These are phyloP conservation scores for Caenorhabditis wallacei DNA, from an alignment of 2,888 invertebrate species.

Conservation along the genomic window DNA sequence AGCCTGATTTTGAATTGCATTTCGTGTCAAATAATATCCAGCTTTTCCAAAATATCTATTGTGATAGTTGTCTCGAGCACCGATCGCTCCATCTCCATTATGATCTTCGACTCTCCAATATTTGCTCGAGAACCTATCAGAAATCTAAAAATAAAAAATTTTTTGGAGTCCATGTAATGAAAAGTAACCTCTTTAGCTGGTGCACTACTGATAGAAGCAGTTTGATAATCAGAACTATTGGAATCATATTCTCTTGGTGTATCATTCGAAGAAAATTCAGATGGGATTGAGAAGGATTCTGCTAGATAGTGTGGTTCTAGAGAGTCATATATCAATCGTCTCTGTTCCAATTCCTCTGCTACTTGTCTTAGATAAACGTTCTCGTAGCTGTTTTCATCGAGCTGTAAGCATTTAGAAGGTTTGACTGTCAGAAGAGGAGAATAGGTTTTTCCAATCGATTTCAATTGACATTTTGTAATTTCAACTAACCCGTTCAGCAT, in stretches of 20 bases:
- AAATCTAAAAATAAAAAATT: conserved; percentile 11
- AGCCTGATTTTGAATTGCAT: conserved; percentile 29
- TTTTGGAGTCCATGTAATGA: too few species aligned
- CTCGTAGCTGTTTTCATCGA: conserved; percentile 2
- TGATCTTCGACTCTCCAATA: conserved; percentile 38
- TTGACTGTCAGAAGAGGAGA: too few species aligned
- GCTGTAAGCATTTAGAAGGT: background rate
- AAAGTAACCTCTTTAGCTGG: conserved; percentile 17
- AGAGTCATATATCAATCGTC: background rate
- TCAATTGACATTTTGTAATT: background rate
- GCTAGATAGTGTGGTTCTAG: background rate
- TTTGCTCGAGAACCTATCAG: conserved; percentile 14
- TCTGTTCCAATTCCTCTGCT: background rate
- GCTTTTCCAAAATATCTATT: conserved; percentile 56
- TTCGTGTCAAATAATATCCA: conserved; percentile 37
- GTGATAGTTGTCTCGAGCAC: conserved; percentile 47
- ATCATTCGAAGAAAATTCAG: background rate
- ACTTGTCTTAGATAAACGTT: background rate
- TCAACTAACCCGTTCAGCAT: conserved; percentile 3
- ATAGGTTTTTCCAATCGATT: too few species aligned
- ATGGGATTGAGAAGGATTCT: background rate
- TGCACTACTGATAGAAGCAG: conserved; percentile 40
- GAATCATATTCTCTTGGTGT: background rate
- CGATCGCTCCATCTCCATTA: conserved; percentile 16
- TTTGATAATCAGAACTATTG: conserved; percentile 23